These are phyloP conservation scores for Lepus americanus DNA, from an alignment of 2,113 vertebrate species.

Conservation along the genomic window DNA sequence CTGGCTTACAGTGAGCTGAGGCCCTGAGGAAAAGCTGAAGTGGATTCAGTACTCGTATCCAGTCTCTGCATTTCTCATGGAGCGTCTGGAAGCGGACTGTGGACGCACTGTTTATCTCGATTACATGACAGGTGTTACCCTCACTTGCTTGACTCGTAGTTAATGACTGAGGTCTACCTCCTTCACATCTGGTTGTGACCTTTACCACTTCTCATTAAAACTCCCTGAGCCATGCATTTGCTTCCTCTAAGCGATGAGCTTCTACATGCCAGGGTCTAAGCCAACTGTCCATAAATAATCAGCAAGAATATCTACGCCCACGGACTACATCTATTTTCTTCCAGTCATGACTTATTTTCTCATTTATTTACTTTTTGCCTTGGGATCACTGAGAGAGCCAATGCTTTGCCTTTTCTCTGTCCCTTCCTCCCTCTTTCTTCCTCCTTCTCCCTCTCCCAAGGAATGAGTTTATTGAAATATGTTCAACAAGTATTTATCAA, in stretches of 20 bases:
- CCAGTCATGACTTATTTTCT: neutral
- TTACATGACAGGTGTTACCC: neutral
- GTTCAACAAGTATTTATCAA: no score
- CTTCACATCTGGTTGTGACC: neutral
- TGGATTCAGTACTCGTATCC: neutral
- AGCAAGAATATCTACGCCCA: neutral
- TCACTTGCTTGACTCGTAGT: neutral
- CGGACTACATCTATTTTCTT: neutral
- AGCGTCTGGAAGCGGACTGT: neutral
- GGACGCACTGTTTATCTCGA: neutral
- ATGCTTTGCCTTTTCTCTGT: neutral
- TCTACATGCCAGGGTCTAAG: neutral
- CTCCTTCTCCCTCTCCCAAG: neutral
- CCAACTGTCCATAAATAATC: neutral
- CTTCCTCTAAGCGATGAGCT: neutral
- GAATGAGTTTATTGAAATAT: neutral
- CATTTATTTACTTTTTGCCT: neutral
- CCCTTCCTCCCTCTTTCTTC: neutral
- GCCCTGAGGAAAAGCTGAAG: neutral
- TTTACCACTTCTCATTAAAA: neutral
- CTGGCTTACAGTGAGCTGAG: neutral
- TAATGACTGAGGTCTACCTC: neutral
- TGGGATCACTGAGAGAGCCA: neutral
- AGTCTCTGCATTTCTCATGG: neutral
- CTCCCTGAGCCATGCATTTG: neutral